Conservation (phyloP, 2,797 vertebrate genomes). For the Lemur catta region DNA sequence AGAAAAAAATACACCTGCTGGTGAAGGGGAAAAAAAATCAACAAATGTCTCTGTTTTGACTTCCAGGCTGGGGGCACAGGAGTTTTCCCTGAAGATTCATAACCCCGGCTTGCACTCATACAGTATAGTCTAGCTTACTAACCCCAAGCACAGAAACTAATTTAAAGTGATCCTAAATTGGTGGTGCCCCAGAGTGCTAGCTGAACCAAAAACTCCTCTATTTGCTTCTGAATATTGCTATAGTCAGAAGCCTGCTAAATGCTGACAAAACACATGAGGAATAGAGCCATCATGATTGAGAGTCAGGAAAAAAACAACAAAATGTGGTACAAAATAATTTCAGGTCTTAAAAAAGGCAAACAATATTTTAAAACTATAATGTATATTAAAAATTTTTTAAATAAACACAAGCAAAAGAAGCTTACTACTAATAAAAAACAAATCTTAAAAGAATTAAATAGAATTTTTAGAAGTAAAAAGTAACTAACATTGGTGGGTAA, state of each 20-base stretch:
- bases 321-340: neutral
- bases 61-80: neutral
- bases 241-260: neutral
- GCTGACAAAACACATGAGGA: neutral
- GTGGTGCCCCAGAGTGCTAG: neutral
- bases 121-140: neutral
- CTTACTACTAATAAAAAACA: neutral
- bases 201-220: neutral
- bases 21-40: neutral
- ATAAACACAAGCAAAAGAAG: neutral
- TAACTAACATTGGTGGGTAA: neutral
- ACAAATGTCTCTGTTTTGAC: neutral
- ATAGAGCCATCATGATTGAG: neutral
- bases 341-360: constrained; percentile 12
- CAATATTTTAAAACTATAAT: constrained; percentile 3
- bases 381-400: neutral
- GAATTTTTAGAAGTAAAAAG: constrained; percentile 23
- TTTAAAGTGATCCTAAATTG: neutral
- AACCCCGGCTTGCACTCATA: neutral
- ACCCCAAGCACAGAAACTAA: neutral
- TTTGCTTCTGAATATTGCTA: neutral
- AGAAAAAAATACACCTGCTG: neutral
- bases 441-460: neutral
- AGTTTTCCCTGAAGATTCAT: neutral
- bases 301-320: neutral